Base-by-base conservation (phyloP, 2,113 vertebrate species). In the Paedocypris sp. region DNA sequence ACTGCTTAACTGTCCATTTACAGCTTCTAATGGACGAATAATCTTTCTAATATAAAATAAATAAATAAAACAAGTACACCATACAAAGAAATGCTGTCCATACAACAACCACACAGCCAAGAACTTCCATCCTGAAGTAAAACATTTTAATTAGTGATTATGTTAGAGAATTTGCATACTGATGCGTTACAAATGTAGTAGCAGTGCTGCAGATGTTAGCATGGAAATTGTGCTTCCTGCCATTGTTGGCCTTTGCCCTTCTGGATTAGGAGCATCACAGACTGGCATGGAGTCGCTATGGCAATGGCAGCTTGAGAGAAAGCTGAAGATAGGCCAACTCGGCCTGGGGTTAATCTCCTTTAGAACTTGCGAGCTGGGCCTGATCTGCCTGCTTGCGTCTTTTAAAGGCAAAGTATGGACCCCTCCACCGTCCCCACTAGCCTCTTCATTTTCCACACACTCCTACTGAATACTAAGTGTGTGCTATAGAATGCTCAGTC, bases 381-480 rank as follows among this genome's bases (percentile, higher is more conserved):
- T 84, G 79, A 81, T 89, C 83, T 84, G 84, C 83, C 85, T 85
- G 84, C 61, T 71, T 74, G 79, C 79, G 80, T 26, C 33, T 53
- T 53, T 38, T 43, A 32, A 43, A 58, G 67, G 81, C 83, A 82
- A 82, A 84, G 80, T 85, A 84, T 85, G 87, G 85, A 85, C 53
- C 62, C 60, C 50, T 3, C 50, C 60, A 69, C 59, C 8, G 18
- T 86, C 77, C 83, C 89, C 85, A 82, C 84, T 82, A 74, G 83
- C 81, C 80, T 79, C 83, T 86, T 78, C 85, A 83, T 82, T 90
- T 83, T 80, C 80, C 85, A 81, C 82, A 81, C 81, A 80, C 84
- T 74, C 75, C 72, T 18, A 76, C 73, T 65, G 92, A 89, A 92
- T 87, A 76, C 85, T 88, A 85, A 88, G 82, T 76, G 70, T 60